Percentiles rank a stretch among this genome's conserved stretches.
Conservation (phyloP, 2,797 vertebrate species). For the Cuculus canorus region DNA sequence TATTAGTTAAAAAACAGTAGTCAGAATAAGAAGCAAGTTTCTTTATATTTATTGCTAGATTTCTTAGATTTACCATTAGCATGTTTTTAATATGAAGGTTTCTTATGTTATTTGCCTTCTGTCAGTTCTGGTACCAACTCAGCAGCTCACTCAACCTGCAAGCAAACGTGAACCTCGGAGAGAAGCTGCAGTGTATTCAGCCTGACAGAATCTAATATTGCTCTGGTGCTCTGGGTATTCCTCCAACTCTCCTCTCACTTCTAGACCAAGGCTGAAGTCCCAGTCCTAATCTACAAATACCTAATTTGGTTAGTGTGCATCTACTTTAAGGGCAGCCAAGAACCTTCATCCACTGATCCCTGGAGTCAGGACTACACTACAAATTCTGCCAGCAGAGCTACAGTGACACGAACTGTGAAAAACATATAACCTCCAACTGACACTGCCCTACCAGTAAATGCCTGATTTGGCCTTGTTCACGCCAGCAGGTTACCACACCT, state of each 20-base stretch:
- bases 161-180: neutral
- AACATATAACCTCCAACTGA: neutral
- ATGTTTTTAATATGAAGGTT: neutral
- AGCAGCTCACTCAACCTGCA: slow-evolving; percentile 18
- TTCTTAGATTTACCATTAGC: neutral
- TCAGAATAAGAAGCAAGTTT: neutral
- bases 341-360: neutral
- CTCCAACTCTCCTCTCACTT: neutral
- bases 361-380: neutral
- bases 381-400: neutral
- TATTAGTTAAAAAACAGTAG: neutral
- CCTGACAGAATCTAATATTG: slow-evolving; percentile 39
- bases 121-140: neutral
- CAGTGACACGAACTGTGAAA: neutral
- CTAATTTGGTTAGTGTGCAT: slow-evolving; percentile 22
- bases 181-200: neutral
- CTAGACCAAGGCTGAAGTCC: slow-evolving; percentile 26
- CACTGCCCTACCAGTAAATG: neutral
- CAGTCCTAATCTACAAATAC: slow-evolving; percentile 55
- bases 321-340: slow-evolving; percentile 38
- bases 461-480: neutral
- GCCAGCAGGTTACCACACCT: neutral
- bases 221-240: slow-evolving; percentile 56
- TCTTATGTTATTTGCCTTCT: neutral
- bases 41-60: neutral